Base-by-base conservation (phyloP, 2,888 invertebrate species). In the Drosophila histrio region DNA sequence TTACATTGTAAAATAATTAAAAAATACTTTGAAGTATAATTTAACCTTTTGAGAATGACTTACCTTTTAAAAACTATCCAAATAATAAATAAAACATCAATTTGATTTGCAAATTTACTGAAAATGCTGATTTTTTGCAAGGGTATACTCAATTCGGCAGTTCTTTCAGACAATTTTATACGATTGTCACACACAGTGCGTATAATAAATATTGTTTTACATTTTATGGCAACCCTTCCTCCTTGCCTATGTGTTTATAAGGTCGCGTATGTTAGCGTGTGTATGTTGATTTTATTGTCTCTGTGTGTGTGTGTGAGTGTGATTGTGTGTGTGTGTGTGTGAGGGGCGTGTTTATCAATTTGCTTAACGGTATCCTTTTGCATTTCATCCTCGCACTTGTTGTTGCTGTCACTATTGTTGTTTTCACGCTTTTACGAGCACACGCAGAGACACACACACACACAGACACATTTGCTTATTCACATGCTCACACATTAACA, bases 141-240 rank as follows among this genome's bases (percentile, higher is more conserved):
- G 72, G 17, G 26, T 57, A 41, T 65, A 43, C 15, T 8, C 2
- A 7, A 15, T 8, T 36, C 13, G 11, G 1, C 3, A 34, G 34
- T 65, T 30, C 11, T 15, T 28, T 21, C 21, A 44, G 39, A 13
- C 43, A 60, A 62, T 54, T 60, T 60, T 56, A 59, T 52, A 47
- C 52, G 49, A 64, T 52, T 62, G 52, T 50, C 38, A 58, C 56
- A 58, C 56, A 82, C 76, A 61, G 72, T 75, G 82, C 79, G 77
- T 85, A 72, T 79, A 72, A 76, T 85, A 79, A 70, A 82, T 79
- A 68, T 82, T 60, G 79, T 47, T 78, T 74, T 65, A 53, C 72
- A 61, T 64, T 57, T 52, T 57, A 58, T 41, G 67, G 46, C 30
- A 56, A 32, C 28, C 52, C n/a, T 2, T 21, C 21, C 17, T n/a